Evolutionary conservation across 2,797 vertebrate genomes (phyloP), one percentile per base, ranked within the genome.

Genomic region (Oreochromis grahami): DNA sequence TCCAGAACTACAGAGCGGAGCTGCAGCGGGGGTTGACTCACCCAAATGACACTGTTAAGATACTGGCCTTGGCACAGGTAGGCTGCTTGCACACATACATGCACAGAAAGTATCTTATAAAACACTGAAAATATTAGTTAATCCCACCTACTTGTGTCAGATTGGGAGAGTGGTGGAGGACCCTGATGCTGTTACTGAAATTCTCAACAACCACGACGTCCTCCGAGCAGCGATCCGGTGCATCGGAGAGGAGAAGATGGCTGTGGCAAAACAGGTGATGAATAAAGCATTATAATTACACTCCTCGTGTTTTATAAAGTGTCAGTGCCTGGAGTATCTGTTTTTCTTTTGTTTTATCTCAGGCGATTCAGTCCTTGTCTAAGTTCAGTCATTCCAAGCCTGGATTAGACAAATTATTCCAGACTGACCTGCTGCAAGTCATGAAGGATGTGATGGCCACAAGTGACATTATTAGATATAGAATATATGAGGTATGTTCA

Each of bases 31-130:
- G 98, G 36, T 94, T 99, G 26, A 94, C 93, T 60, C 98, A 99
- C 82, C 96, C 97, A 0, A 94, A 97, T 7, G 97, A 98, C 55
- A 92, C 92, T 0, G 98, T 99, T 58, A 98, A 97, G 92, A 96
- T 97, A 83, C 97, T 99, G 79, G 94, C 97, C 32, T 90, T 99
- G 85, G 94, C 97, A 13, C 98, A 99, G 97, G 98, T 99, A 94
- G 45, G 87, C 19, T 74, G n/a, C 55, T n/a, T 3, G 10, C 56
- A 21, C 53, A 52, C 60, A 19, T 3, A 36, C 7, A 15, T 5
- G 7, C 53, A n/a, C 10, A 41, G 1, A 50, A 11, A 13, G 9
- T 9, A 26, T 6, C 11, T 12, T 19, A 15, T n/a, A 48, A 76
- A 65, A 34, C 7, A 8, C 7, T 19, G 14, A 65, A 7, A 5